These are phyloP conservation scores for Porites rus DNA, from an alignment of 92 coral and sea anemone species.

Conservation along the genomic window DNA sequence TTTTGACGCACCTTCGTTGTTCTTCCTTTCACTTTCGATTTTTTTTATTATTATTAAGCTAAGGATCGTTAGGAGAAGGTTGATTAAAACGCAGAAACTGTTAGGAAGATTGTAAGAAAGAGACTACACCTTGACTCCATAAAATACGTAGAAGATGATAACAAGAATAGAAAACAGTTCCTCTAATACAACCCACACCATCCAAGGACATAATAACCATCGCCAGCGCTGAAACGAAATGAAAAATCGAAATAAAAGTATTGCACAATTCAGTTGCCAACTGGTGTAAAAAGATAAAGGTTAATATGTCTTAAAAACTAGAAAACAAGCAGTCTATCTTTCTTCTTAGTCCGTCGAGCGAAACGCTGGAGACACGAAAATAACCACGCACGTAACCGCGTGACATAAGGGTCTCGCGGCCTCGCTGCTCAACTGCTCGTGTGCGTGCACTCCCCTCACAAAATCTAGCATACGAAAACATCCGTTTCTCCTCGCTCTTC, in stretches of 20 bases:
- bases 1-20: too few relatives aligned
- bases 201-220: constrained; percentile 66
- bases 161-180: constrained; percentile 57
- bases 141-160: constrained; percentile 48
- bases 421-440: neutral
- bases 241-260: too few relatives aligned
- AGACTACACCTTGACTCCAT: constrained; percentile 50
- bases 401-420: neutral
- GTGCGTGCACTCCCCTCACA: too few relatives aligned
- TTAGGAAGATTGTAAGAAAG: neutral
- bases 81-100: neutral
- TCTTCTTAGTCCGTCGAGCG: too few relatives aligned
- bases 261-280: neutral
- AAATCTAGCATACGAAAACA: too few relatives aligned
- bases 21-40: too few relatives aligned
- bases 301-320: too few relatives aligned
- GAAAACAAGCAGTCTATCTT: too few relatives aligned
- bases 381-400: too few relatives aligned
- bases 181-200: constrained; percentile 62
- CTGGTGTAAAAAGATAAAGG: neutral
- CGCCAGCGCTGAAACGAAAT: constrained; percentile 47
- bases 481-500: too few relatives aligned
- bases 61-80: neutral
- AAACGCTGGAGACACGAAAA: too few relatives aligned
- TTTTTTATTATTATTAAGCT: too few relatives aligned